These are phyloP conservation scores for Siphamia tubifer DNA, from an alignment of 2,113 vertebrate genomes.

Conservation along the genomic window DNA sequence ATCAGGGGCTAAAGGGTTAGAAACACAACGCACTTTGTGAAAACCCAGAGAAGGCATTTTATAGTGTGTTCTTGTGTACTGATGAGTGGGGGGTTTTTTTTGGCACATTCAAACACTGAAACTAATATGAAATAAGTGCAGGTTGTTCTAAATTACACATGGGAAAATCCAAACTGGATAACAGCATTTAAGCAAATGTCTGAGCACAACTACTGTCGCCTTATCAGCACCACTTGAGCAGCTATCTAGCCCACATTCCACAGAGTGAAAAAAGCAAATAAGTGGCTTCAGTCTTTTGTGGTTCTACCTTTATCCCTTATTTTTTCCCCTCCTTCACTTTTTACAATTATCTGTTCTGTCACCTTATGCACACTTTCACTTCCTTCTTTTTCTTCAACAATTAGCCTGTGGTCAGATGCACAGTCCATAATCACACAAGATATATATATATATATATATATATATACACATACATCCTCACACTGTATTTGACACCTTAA, in stretches of 20 bases:
- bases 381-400: background rate
- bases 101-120: no score
- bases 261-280: background rate
- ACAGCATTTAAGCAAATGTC: background rate
- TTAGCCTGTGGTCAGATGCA: background rate
- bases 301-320: background rate
- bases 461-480: no score
- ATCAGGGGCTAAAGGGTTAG: no score
- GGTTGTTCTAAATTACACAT: no score
- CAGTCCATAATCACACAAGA: background rate
- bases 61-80: no score
- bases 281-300: background rate
- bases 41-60: no score
- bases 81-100: no score
- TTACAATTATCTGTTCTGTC: background rate
- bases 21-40: no score
- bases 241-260: constrained; percentile 35
- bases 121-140: no score
- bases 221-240: constrained; percentile 33
- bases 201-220: background rate
- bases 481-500: background rate
- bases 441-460: no score
- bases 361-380: no score
- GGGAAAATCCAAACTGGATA: no score
- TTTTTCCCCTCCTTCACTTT: background rate